Evolutionary conservation across 1,140 invertebrate species (phyloP).

Genomic region (Bombus picipes): DNA sequence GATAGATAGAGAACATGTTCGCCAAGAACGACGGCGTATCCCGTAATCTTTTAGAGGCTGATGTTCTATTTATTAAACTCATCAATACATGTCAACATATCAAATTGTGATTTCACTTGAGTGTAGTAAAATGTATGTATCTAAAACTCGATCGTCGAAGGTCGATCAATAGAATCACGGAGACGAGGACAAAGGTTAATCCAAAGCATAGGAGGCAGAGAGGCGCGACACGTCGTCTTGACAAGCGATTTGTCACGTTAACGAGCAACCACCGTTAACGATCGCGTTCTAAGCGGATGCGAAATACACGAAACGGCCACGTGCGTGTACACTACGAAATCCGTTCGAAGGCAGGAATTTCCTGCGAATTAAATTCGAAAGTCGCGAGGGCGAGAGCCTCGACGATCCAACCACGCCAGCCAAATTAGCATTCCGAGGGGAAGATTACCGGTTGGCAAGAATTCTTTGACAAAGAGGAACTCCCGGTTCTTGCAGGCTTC

Average conservation of each 20-base stretch:
- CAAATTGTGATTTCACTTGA: not conserved
- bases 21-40: not conserved
- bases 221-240: conserved; percentile 50
- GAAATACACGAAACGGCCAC: not conserved
- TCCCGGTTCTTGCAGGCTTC: conserved; percentile 28
- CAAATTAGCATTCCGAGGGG: conserved; percentile 49
- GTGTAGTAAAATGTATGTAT: not conserved
- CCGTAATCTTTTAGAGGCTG: not conserved
- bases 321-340: not conserved
- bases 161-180: not conserved
- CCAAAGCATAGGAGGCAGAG: not conserved
- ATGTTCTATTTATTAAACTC: not conserved
- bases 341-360: conserved; percentile 29
- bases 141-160: not conserved
- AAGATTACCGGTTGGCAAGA: conserved; percentile 37
- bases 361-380: conserved; percentile 36
- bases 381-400: not conserved
- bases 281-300: not conserved
- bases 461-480: conserved; percentile 43
- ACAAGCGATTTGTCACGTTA: conserved; percentile 71
- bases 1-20: not conserved
- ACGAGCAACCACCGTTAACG: conserved; percentile 62
- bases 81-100: not conserved
- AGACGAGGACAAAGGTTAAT: not conserved
- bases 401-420: not conserved